These are phyloP conservation scores for Epistrophe eligans DNA, from an alignment of 2,888 invertebrate species.

Conservation along the genomic window DNA sequence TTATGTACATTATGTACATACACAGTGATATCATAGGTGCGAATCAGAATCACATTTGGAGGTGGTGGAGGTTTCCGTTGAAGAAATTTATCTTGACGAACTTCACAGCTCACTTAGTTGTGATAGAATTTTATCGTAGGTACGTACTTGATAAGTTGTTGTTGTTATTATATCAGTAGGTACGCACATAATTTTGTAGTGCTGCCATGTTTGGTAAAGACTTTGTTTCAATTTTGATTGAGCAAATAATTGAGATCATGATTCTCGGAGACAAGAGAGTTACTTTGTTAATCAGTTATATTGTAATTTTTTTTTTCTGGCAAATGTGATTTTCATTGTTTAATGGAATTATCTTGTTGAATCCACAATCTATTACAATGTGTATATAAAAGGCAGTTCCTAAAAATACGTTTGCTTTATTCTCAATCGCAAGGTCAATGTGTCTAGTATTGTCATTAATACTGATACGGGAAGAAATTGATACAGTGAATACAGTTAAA, in stretches of 20 bases:
- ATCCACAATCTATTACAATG: not conserved
- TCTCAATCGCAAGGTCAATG: not conserved
- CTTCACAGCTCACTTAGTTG: not conserved
- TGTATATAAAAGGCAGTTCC: not conserved
- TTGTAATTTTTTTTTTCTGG: not conserved
- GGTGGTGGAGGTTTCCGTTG: not conserved
- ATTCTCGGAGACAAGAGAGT: not conserved
- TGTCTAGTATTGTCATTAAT: not conserved
- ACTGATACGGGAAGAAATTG: not conserved
- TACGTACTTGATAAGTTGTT: not conserved
- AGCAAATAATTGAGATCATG: slow-evolving; percentile 11
- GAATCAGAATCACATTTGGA: not conserved
- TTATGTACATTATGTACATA: not conserved
- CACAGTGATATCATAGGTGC: slow-evolving; percentile 11
- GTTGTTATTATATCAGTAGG: not conserved
- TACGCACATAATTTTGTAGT: not conserved
- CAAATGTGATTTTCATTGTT: not conserved
- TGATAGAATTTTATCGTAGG: not conserved
- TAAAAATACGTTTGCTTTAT: not conserved
- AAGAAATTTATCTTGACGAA: slow-evolving; percentile 5
- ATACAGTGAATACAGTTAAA: not conserved
- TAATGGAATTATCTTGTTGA: not conserved
- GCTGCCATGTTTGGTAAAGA: not conserved
- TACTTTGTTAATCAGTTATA: not conserved
- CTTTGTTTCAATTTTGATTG: not conserved